phyloP scores from a whole-genome alignment of 2,888 invertebrate genomes.

The Oscheius sp. region DNA sequence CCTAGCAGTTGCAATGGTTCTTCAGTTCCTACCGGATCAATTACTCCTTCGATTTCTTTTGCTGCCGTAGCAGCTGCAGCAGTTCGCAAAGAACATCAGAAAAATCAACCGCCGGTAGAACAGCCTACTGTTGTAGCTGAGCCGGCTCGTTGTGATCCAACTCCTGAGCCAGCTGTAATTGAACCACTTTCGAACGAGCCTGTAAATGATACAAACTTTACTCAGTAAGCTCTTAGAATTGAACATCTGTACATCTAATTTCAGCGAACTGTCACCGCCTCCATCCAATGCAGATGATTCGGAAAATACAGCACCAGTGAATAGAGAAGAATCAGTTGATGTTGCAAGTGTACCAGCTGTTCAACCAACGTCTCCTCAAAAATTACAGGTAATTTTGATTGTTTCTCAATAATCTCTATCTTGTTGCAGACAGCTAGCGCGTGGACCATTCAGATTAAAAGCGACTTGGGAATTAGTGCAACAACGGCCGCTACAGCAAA shows the following conservation, averaged over 20 bases:
- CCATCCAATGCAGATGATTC: background rate
- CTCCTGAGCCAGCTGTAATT: conserved; percentile 22
- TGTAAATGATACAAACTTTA: conserved; percentile 26
- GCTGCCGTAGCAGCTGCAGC: conserved; percentile 58
- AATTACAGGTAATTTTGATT: conserved; percentile 7
- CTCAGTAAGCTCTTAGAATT: background rate
- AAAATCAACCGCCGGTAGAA: conserved; percentile 41
- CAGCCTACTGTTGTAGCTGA: conserved; percentile 23
- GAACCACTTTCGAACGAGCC: conserved; percentile 11
- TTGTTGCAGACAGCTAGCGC: conserved; percentile 41
- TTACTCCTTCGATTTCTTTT: conserved; percentile 48
- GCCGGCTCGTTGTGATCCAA: background rate
- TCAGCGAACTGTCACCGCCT: conserved; percentile 21
- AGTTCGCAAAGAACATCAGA: conserved; percentile 47
- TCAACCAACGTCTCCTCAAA: conserved; percentile 15
- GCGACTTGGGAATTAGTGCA: conserved; percentile 61
- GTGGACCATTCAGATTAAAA: conserved; percentile 64
- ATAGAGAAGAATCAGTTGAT: conserved; percentile 12
- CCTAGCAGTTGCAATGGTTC: background rate
- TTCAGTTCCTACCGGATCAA: conserved; percentile 40
- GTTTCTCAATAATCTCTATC: no score
- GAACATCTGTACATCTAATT: background rate
- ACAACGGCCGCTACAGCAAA: background rate
- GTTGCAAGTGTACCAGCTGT: conserved; percentile 19
- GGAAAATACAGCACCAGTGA: conserved; percentile 5